Evolutionary conservation across 1,140 invertebrate species (phyloP).

Genomic region (Temnothorax curvispinosus): DNA sequence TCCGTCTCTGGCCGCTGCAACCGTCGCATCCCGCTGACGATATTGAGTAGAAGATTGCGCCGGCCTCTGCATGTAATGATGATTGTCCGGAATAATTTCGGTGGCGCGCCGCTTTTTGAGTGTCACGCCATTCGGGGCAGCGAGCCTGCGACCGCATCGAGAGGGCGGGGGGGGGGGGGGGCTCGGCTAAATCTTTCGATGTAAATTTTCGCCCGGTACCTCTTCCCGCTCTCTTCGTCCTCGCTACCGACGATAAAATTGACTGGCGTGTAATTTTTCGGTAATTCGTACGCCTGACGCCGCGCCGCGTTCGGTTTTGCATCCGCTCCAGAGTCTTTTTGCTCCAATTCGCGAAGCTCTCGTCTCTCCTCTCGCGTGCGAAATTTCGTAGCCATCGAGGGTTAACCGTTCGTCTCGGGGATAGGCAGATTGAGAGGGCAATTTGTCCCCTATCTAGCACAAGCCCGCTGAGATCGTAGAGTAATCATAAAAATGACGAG

Average conservation of each 20-base stretch:
- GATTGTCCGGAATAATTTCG: conserved; percentile 81
- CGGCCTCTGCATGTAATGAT: conserved; percentile 79
- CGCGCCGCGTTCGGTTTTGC: conserved; percentile 59
- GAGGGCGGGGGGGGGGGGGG: neutral
- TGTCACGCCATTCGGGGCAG: conserved; percentile 80
- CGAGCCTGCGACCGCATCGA: conserved; percentile 45
- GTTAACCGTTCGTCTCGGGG: neutral
- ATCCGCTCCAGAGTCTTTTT: conserved; percentile 55
- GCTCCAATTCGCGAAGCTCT: conserved; percentile 30
- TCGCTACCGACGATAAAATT: conserved; percentile 66
- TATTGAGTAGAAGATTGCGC: conserved; percentile 80
- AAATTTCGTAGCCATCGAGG: conserved; percentile 47
- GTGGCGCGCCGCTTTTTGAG: conserved; percentile 80
- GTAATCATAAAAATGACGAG: neutral
- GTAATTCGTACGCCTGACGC: conserved; percentile 68
- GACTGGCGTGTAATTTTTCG: conserved; percentile 64
- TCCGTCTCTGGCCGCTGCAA: conserved; percentile 46
- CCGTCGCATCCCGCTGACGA: conserved; percentile 57
- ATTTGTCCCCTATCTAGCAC: neutral
- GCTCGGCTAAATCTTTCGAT: conserved; percentile 55
- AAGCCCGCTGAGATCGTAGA: neutral
- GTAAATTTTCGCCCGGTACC: conserved; percentile 64
- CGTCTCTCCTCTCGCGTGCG: conserved; percentile 50
- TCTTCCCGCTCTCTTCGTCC: conserved; percentile 63
- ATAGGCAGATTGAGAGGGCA: neutral